Evolutionary conservation across 2,888 invertebrate species (phyloP).

Genomic region (Aporophyla lueneburgensis): DNA sequence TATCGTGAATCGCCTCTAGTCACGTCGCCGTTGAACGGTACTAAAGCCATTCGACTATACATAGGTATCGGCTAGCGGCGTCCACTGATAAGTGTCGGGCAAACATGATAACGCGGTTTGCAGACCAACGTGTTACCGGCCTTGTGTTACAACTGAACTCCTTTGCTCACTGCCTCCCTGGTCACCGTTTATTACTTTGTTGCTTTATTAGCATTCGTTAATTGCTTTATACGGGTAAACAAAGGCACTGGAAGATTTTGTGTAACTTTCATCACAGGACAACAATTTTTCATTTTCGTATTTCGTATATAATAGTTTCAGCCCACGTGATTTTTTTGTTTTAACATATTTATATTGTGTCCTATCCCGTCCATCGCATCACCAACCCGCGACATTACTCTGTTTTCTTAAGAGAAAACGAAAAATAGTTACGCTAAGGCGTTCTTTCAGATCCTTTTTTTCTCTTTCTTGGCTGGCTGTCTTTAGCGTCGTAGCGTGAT

Average conservation of each 20-base stretch:
- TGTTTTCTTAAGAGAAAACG: too few relatives aligned
- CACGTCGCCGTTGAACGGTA: slow-evolving; percentile 69
- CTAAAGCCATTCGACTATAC: slow-evolving; percentile 54
- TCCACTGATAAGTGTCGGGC: slow-evolving; percentile 76
- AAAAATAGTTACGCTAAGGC: too few relatives aligned
- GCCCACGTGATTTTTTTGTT: too few relatives aligned
- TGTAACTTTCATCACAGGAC: background rate
- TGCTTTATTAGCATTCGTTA: background rate
- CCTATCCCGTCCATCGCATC: too few relatives aligned
- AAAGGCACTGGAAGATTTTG: background rate
- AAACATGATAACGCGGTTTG: slow-evolving; percentile 77
- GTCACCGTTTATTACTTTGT: slow-evolving; percentile 1
- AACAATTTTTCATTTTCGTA: background rate
- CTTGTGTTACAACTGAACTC: slow-evolving; percentile 49
- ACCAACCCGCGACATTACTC: too few relatives aligned
- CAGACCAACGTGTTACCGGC: slow-evolving; percentile 58
- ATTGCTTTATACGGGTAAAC: background rate
- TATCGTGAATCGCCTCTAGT: slow-evolving; percentile 65
- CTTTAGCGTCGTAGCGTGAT: too few relatives aligned
- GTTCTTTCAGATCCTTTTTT: too few relatives aligned
- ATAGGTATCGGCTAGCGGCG: slow-evolving; percentile 63
- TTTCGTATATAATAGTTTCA: too few relatives aligned
- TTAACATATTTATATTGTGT: too few relatives aligned
- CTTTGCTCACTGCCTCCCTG: slow-evolving; percentile 17
- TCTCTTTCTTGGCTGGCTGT: too few relatives aligned